Base-by-base conservation (phyloP, 2,888 invertebrate species). In the Stenoptilia bipunctidactyla region DNA sequence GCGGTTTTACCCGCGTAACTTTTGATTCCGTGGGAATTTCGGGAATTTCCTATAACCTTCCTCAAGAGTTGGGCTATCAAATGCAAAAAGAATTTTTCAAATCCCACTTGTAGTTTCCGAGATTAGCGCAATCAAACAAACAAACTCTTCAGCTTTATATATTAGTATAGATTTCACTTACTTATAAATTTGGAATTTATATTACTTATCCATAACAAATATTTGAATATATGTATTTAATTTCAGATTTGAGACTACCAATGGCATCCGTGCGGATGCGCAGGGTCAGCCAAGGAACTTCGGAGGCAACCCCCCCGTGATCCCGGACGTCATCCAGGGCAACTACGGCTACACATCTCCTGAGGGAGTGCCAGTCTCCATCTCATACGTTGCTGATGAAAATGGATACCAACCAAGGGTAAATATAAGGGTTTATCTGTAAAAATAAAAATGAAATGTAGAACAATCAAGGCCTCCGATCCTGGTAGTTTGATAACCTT, bases 401-500 rank as follows among this genome's bases (percentile, higher is more conserved):
- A 87, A 88, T 46, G 90, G 90, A 43, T 90, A 87, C 83, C 88
- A 87, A 49, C 87, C 90, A 13, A 68, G 80, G 56, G 89, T 75
- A 48, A 57, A n/a, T n/a, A n/a, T n/a, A n/a, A n/a, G n/a, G n/a
- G n/a, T n/a, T n/a, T n/a, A n/a, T n/a, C n/a, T n/a, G n/a, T n/a
- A n/a, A n/a, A n/a, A n/a, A n/a, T n/a, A n/a, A n/a, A n/a, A n/a
- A n/a, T n/a, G n/a, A n/a, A n/a, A n/a, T n/a, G n/a, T n/a, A n/a
- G n/a, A n/a, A n/a, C n/a, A n/a, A n/a, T n/a, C n/a, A n/a, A n/a
- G n/a, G n/a, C n/a, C n/a, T n/a, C n/a, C n/a, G n/a, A n/a, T n/a
- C n/a, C n/a, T n/a, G n/a, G n/a, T n/a, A n/a, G n/a, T n/a, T n/a
- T n/a, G n/a, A n/a, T n/a, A n/a, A n/a, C n/a, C n/a, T n/a, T n/a